Conservation (phyloP, 2,113 vertebrate genomes). For the Barbus barbus region DNA sequence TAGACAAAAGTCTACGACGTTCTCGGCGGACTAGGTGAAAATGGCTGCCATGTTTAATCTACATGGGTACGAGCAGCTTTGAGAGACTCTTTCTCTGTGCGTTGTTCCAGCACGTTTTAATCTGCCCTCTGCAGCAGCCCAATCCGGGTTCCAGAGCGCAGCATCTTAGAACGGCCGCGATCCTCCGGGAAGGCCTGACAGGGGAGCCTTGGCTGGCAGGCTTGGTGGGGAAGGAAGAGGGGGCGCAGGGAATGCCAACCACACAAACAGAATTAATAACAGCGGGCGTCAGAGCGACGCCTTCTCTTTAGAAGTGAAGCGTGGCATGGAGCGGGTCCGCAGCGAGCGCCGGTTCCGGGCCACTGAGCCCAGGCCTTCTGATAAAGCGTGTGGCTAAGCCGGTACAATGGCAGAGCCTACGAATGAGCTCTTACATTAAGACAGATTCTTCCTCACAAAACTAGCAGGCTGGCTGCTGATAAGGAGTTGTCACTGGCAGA, state of each 20-base stretch:
- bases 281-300: constrained; percentile 50
- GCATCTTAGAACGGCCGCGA: constrained; percentile 64
- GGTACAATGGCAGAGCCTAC: constrained; percentile 67
- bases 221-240: constrained; percentile 37
- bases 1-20: background rate
- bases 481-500: constrained; percentile 72
- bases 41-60: constrained; percentile 50
- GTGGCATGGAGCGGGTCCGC: constrained; percentile 51
- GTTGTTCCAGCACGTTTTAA: constrained; percentile 62
- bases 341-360: constrained; percentile 66
- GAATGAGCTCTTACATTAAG: constrained; percentile 64
- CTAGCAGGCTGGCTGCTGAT: constrained; percentile 72
- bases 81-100: constrained; percentile 43
- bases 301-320: constrained; percentile 59
- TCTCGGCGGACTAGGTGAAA: constrained; percentile 30
- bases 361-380: constrained; percentile 69
- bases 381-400: constrained; percentile 73
- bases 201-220: constrained; percentile 63
- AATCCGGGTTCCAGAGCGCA: constrained; percentile 53
- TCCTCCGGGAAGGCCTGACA: constrained; percentile 54
- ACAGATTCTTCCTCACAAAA: constrained; percentile 62
- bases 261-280: constrained; percentile 64
- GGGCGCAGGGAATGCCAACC: constrained; percentile 18
- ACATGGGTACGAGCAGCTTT: constrained; percentile 51
- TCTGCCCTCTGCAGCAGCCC: constrained; percentile 58